Evolutionary conservation across 1,140 invertebrate species (phyloP), one percentile per base, ranked within the genome.

Genomic region (Drosophila gunungcola): DNA sequence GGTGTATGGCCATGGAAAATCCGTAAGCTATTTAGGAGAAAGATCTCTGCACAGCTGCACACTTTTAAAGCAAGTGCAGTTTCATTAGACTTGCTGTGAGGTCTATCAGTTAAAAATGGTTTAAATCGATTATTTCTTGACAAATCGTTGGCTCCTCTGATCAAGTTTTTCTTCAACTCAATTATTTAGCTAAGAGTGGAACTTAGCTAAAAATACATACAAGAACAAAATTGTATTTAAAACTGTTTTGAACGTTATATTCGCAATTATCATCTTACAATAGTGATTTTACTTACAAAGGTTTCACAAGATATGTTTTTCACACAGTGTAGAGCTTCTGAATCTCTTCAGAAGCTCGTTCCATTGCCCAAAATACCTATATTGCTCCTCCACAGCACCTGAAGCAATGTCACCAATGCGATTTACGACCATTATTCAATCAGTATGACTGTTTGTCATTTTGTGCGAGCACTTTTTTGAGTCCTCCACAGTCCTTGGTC

Each of bases 361-460:
- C 36, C 32, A 55, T 21, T 34, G 13, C 73, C 39, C 9, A 38
- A 13, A 64, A 41, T 12, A 42, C 36, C 64, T 12, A 68, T 68
- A 49, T 29, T 25, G 39, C 62, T n/a, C 39, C 45, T 25, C 16
- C 12, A 12, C 34, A 53, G 63, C 48, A 58, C 75, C 63, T 54
- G 62, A 60, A 80, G 67, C 83, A 55, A 74, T 84, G 83, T 89
- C 83, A 73, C 72, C 83, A 88, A 89, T 89, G 84, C 83, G 84
- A 88, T 88, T 88, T 88, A 89, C 83, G 83, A 89, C 83, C 83
- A 88, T 88, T 88, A 88, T 88, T 88, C 83, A 88, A 88, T 88
- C 83, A 88, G 83, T 89, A 88, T 89, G 83, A 88, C 83, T 89
- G 84, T 88, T 89, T 88, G 83, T 88, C 84, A 88, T 88, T 84